Evolutionary conservation across 2,113 vertebrate species (phyloP).

Genomic region (Bettongia penicillata): DNA sequence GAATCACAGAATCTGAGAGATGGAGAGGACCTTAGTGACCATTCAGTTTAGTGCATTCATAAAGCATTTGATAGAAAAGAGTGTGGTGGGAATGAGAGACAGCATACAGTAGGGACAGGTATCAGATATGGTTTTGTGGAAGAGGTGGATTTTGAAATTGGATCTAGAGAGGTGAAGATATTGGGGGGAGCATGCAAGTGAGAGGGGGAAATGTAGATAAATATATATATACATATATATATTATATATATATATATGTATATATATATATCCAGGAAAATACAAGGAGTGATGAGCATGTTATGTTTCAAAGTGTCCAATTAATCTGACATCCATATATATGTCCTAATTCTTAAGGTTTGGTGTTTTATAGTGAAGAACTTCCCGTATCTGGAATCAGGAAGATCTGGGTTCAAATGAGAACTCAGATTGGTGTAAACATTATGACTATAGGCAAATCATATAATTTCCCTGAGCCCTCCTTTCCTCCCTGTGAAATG

Average conservation of each 20-base stretch:
- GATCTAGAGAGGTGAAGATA: not conserved
- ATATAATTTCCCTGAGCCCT: not conserved
- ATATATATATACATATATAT: too few species aligned
- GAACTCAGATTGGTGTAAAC: not conserved
- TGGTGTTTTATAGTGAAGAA: not conserved
- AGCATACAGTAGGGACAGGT: not conserved
- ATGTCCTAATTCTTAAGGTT: not conserved
- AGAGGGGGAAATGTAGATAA: not conserved
- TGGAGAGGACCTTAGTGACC: not conserved
- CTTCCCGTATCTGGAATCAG: not conserved
- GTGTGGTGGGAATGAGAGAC: not conserved
- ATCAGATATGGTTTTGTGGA: not conserved
- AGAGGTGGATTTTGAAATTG: not conserved
- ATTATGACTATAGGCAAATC: not conserved
- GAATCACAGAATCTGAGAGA: not conserved
- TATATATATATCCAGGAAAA: not conserved
- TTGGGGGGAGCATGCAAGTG: not conserved
- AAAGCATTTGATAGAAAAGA: not conserved
- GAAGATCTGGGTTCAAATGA: not conserved
- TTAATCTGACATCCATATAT: not conserved
- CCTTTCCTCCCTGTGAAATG: not conserved
- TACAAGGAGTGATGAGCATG: not conserved
- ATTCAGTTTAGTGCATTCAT: not conserved
- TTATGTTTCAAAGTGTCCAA: not conserved
- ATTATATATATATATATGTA: too few species aligned